Conservation (phyloP, 92 coral and sea anemone species). For the Heteractis magnifica region DNA sequence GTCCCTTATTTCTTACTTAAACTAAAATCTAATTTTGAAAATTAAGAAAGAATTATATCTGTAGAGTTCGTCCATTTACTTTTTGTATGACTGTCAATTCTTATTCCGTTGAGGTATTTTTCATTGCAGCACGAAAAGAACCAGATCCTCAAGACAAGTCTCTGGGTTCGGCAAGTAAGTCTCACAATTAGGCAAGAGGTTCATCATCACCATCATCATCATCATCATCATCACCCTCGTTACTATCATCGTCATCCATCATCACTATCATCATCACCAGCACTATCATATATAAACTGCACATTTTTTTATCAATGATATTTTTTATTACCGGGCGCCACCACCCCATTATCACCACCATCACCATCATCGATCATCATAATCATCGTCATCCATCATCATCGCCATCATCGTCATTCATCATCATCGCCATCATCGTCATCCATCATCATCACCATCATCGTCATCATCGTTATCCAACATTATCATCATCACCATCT, state of each 20-base stretch:
- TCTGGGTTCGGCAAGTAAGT: slow-evolving; percentile 61
- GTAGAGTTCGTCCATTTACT: too few relatives aligned
- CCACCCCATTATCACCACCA: too few relatives aligned
- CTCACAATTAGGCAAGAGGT: neutral
- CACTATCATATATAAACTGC: too few relatives aligned
- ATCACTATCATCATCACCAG: too few relatives aligned
- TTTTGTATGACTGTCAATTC: too few relatives aligned
- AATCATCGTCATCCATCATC: neutral
- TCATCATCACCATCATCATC: neutral
- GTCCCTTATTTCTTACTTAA: too few relatives aligned
- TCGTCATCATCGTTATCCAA: neutral
- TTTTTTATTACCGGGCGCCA: too few relatives aligned
- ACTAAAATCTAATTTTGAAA: too few relatives aligned
- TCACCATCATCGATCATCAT: too few relatives aligned
- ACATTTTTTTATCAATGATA: too few relatives aligned
- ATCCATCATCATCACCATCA: neutral
- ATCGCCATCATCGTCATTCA: neutral
- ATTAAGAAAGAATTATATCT: too few relatives aligned
- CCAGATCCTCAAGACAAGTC: slow-evolving; percentile 49
- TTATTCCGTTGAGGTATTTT: neutral
- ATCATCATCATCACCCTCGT: neutral
- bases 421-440: neutral
- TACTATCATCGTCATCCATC: neutral
- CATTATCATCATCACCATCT: slow-evolving; percentile 1
- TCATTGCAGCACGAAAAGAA: slow-evolving; percentile 54